phyloP scores from a whole-genome alignment of 2,797 vertebrate genomes.

The Phoxinus dragarum region DNA sequence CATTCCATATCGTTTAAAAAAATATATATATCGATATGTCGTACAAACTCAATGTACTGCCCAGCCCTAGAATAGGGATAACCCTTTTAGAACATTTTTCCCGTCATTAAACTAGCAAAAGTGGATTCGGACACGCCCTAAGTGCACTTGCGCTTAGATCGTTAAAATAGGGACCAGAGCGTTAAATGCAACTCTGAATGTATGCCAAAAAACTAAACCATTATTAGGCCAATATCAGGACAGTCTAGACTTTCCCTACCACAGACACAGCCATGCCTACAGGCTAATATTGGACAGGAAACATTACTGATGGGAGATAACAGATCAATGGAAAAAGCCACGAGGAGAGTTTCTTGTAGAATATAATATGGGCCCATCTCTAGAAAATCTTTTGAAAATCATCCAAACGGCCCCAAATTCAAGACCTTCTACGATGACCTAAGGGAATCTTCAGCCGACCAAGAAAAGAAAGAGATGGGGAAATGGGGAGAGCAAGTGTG shows the following conservation, averaged over 20 bases:
- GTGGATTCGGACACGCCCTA: no score
- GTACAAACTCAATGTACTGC: no score
- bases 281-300: slow-evolving; percentile 36
- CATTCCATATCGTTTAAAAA: no score
- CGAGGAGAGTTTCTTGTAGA: not conserved
- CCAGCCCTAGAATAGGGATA: no score
- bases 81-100: no score
- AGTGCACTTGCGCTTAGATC: no score
- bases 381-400: slow-evolving; percentile 23
- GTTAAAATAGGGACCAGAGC: no score
- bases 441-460: not conserved
- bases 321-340: slow-evolving; percentile 42
- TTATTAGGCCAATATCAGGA: slow-evolving; percentile 26
- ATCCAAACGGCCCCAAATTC: not conserved
- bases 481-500: slow-evolving; percentile 16
- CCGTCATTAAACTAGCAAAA: no score
- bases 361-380: slow-evolving; percentile 20
- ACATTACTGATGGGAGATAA: slow-evolving; percentile 34
- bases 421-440: slow-evolving; percentile 1
- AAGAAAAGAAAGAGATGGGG: slow-evolving; percentile 9
- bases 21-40: no score
- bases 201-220: slow-evolving; percentile 11
- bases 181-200: slow-evolving; percentile 5
- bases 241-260: slow-evolving; percentile 1
- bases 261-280: slow-evolving; percentile 29